These are phyloP conservation scores for Mico argentatus DNA, from an alignment of 2,797 vertebrate genomes.

Conservation along the genomic window DNA sequence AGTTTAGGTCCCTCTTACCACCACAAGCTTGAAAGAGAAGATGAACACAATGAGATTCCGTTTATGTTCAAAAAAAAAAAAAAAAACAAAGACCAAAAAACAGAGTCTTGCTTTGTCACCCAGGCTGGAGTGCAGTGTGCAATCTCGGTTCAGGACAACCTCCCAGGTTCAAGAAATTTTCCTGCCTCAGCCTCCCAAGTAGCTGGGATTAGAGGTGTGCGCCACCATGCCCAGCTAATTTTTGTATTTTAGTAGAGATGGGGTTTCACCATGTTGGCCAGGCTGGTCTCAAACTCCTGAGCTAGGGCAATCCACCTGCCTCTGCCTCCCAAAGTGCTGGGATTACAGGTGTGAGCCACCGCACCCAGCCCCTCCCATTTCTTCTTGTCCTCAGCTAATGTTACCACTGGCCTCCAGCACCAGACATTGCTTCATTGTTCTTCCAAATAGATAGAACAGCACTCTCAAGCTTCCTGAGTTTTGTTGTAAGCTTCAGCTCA, in stretches of 20 bases:
- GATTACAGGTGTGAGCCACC: background rate
- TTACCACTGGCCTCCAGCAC: background rate
- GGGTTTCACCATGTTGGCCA: too few relatives aligned
- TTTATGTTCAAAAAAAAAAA: background rate
- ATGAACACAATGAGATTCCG: background rate
- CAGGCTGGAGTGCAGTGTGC: background rate
- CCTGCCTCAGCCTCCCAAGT: background rate
- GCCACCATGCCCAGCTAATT: background rate
- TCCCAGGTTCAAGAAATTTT: background rate
- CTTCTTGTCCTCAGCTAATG: background rate
- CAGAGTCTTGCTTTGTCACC: background rate
- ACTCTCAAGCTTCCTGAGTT: background rate
- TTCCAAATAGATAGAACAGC: background rate
- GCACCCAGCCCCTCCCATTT: background rate
- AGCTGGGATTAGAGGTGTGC: background rate
- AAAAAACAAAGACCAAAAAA: background rate
- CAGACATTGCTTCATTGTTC: background rate
- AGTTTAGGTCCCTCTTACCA: background rate
- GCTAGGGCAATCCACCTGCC: too few relatives aligned
- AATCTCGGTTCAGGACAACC: background rate
- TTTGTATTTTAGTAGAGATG: background rate
- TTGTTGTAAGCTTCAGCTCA: background rate
- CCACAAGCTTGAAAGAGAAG: background rate
- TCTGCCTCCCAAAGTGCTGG: too few relatives aligned
- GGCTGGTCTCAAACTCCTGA: too few relatives aligned